Conservation (phyloP, 2,888 invertebrate genomes). For the Melanophora roralis region DNA sequence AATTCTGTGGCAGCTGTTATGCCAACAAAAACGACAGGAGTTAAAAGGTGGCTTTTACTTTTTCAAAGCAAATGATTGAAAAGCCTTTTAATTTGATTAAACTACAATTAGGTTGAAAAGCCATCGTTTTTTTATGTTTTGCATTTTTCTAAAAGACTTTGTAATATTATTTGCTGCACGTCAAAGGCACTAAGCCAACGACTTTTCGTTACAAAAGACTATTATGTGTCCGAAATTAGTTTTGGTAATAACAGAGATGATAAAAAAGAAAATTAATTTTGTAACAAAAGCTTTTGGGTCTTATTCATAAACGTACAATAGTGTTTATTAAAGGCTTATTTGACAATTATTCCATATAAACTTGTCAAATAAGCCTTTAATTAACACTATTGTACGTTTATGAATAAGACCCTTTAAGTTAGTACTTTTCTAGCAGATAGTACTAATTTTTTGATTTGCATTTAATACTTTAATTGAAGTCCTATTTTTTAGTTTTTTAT, state of each 20-base stretch:
- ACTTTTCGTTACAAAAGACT: neutral
- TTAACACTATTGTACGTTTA: too few species aligned
- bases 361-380: too few species aligned
- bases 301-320: too few species aligned
- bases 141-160: neutral
- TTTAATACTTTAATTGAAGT: too few species aligned
- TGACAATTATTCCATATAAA: too few species aligned
- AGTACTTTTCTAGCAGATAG: too few species aligned
- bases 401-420: too few species aligned
- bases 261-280: too few species aligned
- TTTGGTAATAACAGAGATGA: neutral
- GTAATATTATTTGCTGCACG: neutral
- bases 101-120: constrained; percentile 54
- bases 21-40: neutral
- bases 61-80: constrained; percentile 40
- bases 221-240: neutral
- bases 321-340: too few species aligned
- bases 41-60: constrained; percentile 7
- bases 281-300: too few species aligned
- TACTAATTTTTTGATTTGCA: too few species aligned
- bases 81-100: constrained; percentile 46
- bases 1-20: neutral
- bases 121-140: constrained; percentile 9
- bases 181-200: neutral
- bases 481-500: too few species aligned